Conservation (phyloP, 1,140 invertebrate species). For the Kradibia gibbosae region DNA sequence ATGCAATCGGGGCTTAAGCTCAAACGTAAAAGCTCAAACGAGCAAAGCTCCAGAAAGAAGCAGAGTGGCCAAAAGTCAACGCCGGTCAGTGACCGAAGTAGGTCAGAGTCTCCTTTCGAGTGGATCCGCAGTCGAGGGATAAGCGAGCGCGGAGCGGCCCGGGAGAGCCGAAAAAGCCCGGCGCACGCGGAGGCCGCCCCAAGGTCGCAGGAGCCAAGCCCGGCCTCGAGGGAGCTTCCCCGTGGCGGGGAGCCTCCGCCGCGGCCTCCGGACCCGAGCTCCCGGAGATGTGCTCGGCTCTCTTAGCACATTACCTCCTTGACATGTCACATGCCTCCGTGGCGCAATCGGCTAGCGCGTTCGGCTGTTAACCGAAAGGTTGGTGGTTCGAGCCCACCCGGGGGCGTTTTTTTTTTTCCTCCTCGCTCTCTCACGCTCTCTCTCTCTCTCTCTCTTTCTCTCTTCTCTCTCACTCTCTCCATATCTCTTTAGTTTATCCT, state of each 20-base stretch:
- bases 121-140: too few relatives aligned
- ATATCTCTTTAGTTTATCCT: not conserved
- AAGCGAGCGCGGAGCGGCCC: too few relatives aligned
- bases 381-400: conserved; percentile 78
- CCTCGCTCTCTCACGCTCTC: not conserved
- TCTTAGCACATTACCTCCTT: not conserved
- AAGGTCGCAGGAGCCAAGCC: too few relatives aligned
- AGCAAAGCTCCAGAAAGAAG: not conserved
- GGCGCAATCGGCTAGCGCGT: conserved; percentile 89
- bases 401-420: conserved; percentile 62
- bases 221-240: too few relatives aligned
- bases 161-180: too few relatives aligned
- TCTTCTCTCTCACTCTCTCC: not conserved
- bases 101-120: too few relatives aligned
- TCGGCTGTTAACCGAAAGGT: conserved; percentile 77
- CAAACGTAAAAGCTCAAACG: not conserved
- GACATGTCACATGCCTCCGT: conserved; percentile 78
- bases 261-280: too few relatives aligned
- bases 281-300: too few relatives aligned
- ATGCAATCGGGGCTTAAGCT: not conserved
- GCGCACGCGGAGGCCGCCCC: too few relatives aligned
- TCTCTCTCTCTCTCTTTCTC: not conserved
- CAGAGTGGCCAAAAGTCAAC: too few relatives aligned
- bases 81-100: too few relatives aligned
- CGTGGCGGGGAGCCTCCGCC: too few relatives aligned